Percentiles rank a stretch among this genome's conserved stretches.
phyloP scores from a whole-genome alignment of 2,797 vertebrate species.

The Micromesistius poutassou region DNA sequence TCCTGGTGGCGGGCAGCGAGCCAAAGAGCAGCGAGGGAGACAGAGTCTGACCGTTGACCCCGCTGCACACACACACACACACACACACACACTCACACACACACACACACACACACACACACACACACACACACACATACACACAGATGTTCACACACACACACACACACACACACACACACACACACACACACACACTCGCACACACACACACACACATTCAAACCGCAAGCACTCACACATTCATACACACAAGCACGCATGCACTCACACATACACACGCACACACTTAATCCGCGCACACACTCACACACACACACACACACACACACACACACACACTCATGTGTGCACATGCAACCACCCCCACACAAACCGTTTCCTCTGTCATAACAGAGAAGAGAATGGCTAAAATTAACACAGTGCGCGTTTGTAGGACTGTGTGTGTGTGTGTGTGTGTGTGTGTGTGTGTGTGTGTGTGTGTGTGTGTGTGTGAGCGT shows the following conservation, averaged over 20 bases:
- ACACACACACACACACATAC: not conserved
- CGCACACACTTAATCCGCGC: too few species aligned
- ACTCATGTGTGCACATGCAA: too few species aligned
- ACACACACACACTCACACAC: not conserved
- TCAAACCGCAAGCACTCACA: not conserved
- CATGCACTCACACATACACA: not conserved
- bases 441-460: not conserved
- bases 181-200: not conserved
- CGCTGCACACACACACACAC: conserved; percentile 36
- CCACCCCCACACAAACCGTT: conserved; percentile 7
- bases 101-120: not conserved
- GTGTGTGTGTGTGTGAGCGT: too few species aligned
- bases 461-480: too few species aligned
- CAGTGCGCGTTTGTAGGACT: conserved; percentile 10
- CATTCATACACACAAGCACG: not conserved
- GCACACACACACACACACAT: not conserved
- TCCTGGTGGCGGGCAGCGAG: conserved; percentile 11
- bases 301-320: too few species aligned
- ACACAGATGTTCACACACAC: not conserved
- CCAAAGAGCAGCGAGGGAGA: conserved; percentile 57
- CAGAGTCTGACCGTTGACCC: conserved; percentile 44
- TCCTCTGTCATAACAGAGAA: conserved; percentile 63
- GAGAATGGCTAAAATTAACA: conserved; percentile 53
- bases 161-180: not conserved
- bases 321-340: too few species aligned